Evolutionary conservation across 1,140 invertebrate species (phyloP), one percentile per base, ranked within the genome.

Genomic region (Scaptomyza montana): DNA sequence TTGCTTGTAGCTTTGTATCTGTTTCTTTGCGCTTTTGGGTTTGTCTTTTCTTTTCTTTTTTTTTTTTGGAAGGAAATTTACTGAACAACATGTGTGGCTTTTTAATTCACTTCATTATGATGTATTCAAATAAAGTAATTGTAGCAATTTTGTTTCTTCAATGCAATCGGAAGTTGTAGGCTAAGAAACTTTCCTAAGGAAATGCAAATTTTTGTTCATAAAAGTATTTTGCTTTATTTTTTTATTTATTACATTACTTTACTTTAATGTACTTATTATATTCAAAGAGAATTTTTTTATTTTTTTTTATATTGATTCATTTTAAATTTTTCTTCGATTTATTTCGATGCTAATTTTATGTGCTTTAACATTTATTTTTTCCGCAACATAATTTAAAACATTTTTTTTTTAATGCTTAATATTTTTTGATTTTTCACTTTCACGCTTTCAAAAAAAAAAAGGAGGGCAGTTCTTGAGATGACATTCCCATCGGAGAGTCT

Each of bases 71-170:
- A 69, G 60, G 60, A 67, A 56, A 53, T 76, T 76, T 85, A 65
- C 60, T 62, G 64, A 75, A 70, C 85, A 76, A 81, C 86, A 80
- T 89, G 85, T 89, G 86, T 90, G 85, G 85, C 85, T 68, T 86
- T 89, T 89, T 81, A 89, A 90, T 89, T 90, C 72, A 82, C 70
- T 90, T 78, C 75, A 86, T 90, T 81, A 74, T 66, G 78, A 53
- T 63, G 70, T 72, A 54, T 61, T 41, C 70, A 87, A 87, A 81
- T 74, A 77, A 81, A 67, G 64, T 55, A 63, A 45, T 66, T 57
- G 19, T 3, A 10, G 8, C 56, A 74, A 39, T 10, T 49, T 33
- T 2, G n/a, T 43, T 9, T 36, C 21, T 25, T 25, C 21, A 25
- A 25, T 25, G 21, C 21, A 25, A 25, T 25, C 33, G 33, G 33